Evolutionary conservation across 2,888 invertebrate species (phyloP).

Genomic region (Cyrtodaria siliqua): DNA sequence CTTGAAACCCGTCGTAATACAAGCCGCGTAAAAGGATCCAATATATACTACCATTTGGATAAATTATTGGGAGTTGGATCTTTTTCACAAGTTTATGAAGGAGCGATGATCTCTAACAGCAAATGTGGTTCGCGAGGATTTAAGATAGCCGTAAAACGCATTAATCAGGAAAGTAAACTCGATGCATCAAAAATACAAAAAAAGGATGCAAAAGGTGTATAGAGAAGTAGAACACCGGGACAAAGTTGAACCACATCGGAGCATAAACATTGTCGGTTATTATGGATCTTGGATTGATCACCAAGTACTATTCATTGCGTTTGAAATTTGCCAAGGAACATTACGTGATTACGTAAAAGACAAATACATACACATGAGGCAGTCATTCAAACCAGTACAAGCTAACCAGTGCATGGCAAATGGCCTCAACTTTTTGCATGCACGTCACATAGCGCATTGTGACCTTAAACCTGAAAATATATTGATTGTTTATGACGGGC

Average conservation of each 20-base stretch:
- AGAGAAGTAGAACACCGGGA: conserved; percentile 2
- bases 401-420: conserved; percentile 8
- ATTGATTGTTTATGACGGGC: not conserved
- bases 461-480: conserved; percentile 17
- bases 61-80: conserved; percentile 1
- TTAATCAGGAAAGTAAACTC: not conserved
- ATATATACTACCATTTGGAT: no score
- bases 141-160: not conserved
- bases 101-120: no score
- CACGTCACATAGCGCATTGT: not conserved
- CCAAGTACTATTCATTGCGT: not conserved
- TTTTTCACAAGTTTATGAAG: conserved; percentile 1
- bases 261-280: conserved; percentile 9
- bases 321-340: conserved; percentile 8
- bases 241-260: conserved; percentile 4
- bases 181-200: not conserved
- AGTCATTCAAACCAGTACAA: not conserved
- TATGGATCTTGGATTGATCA: not conserved
- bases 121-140: not conserved
- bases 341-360: not conserved
- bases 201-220: not conserved
- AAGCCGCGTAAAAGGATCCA: no score
- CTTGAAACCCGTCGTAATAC: no score
- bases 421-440: conserved; percentile 7
- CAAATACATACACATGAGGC: not conserved